Conservation (phyloP, 23 tunicate species). For the Halocynthia aurantium region DNA sequence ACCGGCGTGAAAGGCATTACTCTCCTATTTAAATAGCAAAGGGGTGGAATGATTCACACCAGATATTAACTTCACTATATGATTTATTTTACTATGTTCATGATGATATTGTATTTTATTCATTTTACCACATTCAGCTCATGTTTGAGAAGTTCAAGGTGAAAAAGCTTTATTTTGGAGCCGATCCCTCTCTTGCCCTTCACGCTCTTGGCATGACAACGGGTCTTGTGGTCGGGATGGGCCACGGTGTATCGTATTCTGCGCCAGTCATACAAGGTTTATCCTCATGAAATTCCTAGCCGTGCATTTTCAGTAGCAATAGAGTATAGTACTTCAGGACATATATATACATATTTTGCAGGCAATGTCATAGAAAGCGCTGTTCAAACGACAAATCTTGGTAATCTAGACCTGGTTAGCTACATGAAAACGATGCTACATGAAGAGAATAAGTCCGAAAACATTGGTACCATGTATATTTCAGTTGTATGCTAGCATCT, state of each 20-base stretch:
- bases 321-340: neutral
- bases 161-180: conserved; percentile 30
- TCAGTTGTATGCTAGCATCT: no score
- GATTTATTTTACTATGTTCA: no score
- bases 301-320: neutral
- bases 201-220: conserved; percentile 58
- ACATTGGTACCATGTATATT: no score
- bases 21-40: no score
- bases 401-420: conserved; percentile 29
- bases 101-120: no score
- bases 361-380: conserved; percentile 32
- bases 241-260: conserved; percentile 52
- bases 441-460: neutral
- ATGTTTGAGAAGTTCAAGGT: conserved; percentile 37
- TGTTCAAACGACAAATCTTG: conserved; percentile 21
- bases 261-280: conserved; percentile 60
- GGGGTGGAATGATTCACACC: no score
- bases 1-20: no score
- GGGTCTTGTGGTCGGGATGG: conserved; percentile 39
- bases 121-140: conserved; percentile 12
- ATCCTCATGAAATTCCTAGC: neutral
- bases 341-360: neutral
- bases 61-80: no score
- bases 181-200: conserved; percentile 46
- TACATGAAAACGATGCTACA: conserved; percentile 18